These are phyloP conservation scores for Drosophila niveifrons DNA, from an alignment of 2,888 invertebrate genomes.

Conservation along the genomic window DNA sequence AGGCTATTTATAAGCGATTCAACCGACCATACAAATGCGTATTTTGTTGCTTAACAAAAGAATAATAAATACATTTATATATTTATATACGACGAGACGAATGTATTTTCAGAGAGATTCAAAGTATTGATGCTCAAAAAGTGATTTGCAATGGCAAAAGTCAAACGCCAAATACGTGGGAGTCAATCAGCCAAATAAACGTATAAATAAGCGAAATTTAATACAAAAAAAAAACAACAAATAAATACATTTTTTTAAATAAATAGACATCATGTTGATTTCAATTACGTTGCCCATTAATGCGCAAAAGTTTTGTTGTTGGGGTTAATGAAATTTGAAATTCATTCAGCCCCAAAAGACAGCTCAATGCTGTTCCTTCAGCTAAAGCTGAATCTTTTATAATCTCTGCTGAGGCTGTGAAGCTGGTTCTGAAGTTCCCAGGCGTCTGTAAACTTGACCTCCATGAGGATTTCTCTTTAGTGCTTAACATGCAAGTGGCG, in stretches of 20 bases:
- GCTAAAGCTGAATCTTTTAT: not conserved
- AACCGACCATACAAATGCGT: slow-evolving; percentile 27
- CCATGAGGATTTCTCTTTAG: slow-evolving; percentile 41
- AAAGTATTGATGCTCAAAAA: slow-evolving; percentile 63
- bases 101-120: slow-evolving; percentile 3
- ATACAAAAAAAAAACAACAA: slow-evolving; percentile 2
- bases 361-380: slow-evolving; percentile 49
- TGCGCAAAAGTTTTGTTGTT: slow-evolving; percentile 44
- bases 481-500: slow-evolving; percentile 65
- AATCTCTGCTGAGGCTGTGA: slow-evolving; percentile 8
- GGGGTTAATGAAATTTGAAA: slow-evolving; percentile 76
- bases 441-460: slow-evolving; percentile 69
- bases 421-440: slow-evolving; percentile 35
- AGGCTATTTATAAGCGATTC: slow-evolving; percentile 59
- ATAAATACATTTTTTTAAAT: slow-evolving; percentile 38
- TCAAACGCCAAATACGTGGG: slow-evolving; percentile 69
- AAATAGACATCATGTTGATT: slow-evolving; percentile 79
- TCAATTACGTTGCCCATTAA: slow-evolving; percentile 70
- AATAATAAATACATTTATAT: slow-evolving; percentile 58
- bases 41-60: slow-evolving; percentile 64
- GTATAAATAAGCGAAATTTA: slow-evolving; percentile 58
- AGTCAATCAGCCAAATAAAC: slow-evolving; percentile 65
- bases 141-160: slow-evolving; percentile 68
- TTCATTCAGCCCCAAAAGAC: slow-evolving; percentile 42
- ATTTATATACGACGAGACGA: slow-evolving; percentile 17